These are phyloP conservation scores for Mus pahari DNA, from an alignment of 2,113 vertebrate species.

Conservation along the genomic window DNA sequence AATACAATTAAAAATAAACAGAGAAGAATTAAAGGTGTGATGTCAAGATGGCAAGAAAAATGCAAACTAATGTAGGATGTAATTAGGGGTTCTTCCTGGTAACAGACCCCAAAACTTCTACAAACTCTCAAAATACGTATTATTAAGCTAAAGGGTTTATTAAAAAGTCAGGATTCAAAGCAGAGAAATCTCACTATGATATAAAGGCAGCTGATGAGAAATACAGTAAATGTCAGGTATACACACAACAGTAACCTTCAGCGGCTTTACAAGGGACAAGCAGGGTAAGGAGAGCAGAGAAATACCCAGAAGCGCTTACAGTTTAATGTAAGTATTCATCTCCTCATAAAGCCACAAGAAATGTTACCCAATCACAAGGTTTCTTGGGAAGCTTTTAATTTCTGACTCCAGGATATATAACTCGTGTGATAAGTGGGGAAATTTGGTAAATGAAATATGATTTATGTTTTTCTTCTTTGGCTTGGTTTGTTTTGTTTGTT, in stretches of 20 bases:
- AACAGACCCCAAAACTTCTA: not conserved
- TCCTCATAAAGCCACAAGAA: not conserved
- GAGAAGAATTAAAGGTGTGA: not conserved
- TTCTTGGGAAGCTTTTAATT: not conserved
- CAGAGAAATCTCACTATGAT: not conserved
- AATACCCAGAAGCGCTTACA: not conserved
- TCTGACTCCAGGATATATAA: not conserved
- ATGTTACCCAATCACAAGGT: not conserved
- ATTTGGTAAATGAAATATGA: not conserved
- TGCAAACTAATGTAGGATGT: not conserved
- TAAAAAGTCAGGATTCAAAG: not conserved
- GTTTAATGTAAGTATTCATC: not conserved
- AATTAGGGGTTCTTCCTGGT: not conserved
- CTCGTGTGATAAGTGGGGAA: not conserved
- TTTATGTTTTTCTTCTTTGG: not conserved
- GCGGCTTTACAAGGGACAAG: not conserved
- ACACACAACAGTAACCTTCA: not conserved
- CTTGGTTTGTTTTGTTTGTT: not conserved
- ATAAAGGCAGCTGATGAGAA: not conserved
- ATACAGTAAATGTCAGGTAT: not conserved
- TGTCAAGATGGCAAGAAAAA: slow-evolving; percentile 32
- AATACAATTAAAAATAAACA: not conserved
- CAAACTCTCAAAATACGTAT: not conserved
- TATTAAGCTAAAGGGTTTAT: not conserved
- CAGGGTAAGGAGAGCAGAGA: not conserved